Conservation (phyloP, 2,113 vertebrate species). For the Triplophysa rosa region DNA sequence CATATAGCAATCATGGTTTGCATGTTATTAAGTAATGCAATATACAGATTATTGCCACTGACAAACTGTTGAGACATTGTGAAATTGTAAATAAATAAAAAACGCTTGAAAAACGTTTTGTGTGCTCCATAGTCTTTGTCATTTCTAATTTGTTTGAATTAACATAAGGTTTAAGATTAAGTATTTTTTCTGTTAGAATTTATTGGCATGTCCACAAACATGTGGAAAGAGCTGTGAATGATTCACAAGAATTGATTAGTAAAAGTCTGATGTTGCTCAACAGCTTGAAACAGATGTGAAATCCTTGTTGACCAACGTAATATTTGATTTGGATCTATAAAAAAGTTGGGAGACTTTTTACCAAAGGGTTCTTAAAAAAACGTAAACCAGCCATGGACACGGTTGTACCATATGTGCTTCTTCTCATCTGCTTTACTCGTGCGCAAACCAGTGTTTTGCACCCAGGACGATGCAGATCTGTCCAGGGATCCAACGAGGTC, state of each 20-base stretch:
- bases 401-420: background rate
- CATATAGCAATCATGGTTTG: slow-evolving; percentile 24
- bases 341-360: background rate
- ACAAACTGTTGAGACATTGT: slow-evolving; percentile 13
- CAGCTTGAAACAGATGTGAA: background rate
- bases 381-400: background rate
- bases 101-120: background rate
- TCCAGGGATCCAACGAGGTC: background rate
- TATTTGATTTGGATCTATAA: background rate
- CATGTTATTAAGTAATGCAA: background rate
- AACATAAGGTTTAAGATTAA: no score
- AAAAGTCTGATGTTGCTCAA: slow-evolving; percentile 20
- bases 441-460: background rate
- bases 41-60: background rate
- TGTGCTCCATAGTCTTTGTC: background rate
- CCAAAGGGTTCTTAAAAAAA: background rate
- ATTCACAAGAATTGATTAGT: slow-evolving; percentile 3
- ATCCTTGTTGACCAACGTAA: background rate
- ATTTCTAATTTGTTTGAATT: background rate
- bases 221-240: background rate
- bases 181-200: no score
- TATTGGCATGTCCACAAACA: background rate
- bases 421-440: background rate
- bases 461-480: background rate
- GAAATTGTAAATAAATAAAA: slow-evolving; percentile 15